Evolutionary conservation across 2,888 invertebrate genomes (phyloP).

Genomic region (Gandaritis pyraliata): DNA sequence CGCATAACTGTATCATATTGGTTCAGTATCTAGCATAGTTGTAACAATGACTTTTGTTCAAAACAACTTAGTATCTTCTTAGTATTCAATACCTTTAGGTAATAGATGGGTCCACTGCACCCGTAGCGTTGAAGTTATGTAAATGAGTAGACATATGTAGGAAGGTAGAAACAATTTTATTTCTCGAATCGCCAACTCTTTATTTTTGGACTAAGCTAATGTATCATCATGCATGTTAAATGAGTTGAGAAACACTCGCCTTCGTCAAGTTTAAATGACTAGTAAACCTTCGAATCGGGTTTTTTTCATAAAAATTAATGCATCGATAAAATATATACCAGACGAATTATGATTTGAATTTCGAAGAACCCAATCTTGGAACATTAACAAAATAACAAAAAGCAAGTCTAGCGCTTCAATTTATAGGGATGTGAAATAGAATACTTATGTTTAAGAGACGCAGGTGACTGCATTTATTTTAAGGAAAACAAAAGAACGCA

Average conservation of each 20-base stretch:
- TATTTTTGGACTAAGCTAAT: background rate
- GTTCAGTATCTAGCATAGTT: too few species aligned
- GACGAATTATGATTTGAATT: background rate
- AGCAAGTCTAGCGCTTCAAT: too few species aligned
- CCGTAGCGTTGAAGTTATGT: background rate
- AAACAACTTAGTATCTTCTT: too few species aligned
- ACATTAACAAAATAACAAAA: too few species aligned
- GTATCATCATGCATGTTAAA: conserved; percentile 7
- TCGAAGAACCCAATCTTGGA: too few species aligned
- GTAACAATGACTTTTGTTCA: too few species aligned
- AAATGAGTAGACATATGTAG: background rate
- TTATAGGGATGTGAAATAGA: too few species aligned
- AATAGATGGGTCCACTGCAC: background rate
- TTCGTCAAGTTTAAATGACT: conserved; percentile 2
- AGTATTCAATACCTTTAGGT: too few species aligned
- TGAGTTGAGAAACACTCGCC: conserved; percentile 5
- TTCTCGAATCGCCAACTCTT: background rate
- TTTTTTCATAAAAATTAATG: background rate
- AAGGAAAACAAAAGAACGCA: too few species aligned
- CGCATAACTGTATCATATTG: too few species aligned
- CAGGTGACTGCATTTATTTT: too few species aligned
- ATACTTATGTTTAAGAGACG: too few species aligned
- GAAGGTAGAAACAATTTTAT: conserved; percentile 2
- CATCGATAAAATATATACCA: background rate
- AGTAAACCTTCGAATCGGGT: conserved; percentile 3